A percentile compares a stretch with the other conserved stretches of the same genome.
Conservation (phyloP, 2,888 invertebrate genomes). For the Pyrrhia umbra region DNA sequence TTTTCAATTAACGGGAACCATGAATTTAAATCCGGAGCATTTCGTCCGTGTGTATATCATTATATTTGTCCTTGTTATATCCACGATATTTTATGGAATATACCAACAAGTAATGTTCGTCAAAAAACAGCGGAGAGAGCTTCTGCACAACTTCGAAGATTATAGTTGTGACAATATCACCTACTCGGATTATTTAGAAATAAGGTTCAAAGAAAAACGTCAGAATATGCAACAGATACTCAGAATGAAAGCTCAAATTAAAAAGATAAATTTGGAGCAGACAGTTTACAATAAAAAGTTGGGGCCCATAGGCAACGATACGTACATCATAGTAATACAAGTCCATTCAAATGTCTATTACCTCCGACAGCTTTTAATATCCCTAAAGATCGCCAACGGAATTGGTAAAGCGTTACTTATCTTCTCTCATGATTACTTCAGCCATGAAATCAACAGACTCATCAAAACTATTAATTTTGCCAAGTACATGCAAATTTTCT, state of each 20-base stretch:
- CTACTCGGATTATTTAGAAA: slow-evolving; percentile 18
- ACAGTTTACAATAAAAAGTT: slow-evolving; percentile 56
- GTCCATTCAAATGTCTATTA: slow-evolving; percentile 67
- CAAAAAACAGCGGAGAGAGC: slow-evolving; percentile 51
- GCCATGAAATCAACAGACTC: slow-evolving; percentile 57
- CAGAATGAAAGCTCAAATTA: slow-evolving; percentile 59
- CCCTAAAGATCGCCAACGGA: slow-evolving; percentile 62
- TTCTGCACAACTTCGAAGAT: slow-evolving; percentile 56
- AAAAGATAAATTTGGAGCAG: slow-evolving; percentile 63
- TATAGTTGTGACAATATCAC: slow-evolving; percentile 15
- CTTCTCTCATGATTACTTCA: slow-evolving; percentile 65
- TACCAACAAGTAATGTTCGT: slow-evolving; percentile 45
- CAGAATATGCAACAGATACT: slow-evolving; percentile 42
- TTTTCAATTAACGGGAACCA: slow-evolving; percentile 7
- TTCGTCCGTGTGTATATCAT: slow-evolving; percentile 31
- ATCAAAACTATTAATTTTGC: slow-evolving; percentile 58
- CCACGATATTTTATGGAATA: slow-evolving; percentile 28
- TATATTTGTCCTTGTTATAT: slow-evolving; percentile 34
- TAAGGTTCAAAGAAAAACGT: slow-evolving; percentile 22
- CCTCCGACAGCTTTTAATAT: slow-evolving; percentile 64
- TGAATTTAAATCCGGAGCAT: slow-evolving; percentile 41
- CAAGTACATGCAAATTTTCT: slow-evolving; percentile 64
- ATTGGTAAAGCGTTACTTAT: slow-evolving; percentile 69
- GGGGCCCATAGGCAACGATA: slow-evolving; percentile 18
- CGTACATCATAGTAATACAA: slow-evolving; percentile 69